Evolutionary conservation across 2,113 vertebrate genomes (phyloP), one percentile per base, ranked within the genome.

Genomic region (Microtus montanus): DNA sequence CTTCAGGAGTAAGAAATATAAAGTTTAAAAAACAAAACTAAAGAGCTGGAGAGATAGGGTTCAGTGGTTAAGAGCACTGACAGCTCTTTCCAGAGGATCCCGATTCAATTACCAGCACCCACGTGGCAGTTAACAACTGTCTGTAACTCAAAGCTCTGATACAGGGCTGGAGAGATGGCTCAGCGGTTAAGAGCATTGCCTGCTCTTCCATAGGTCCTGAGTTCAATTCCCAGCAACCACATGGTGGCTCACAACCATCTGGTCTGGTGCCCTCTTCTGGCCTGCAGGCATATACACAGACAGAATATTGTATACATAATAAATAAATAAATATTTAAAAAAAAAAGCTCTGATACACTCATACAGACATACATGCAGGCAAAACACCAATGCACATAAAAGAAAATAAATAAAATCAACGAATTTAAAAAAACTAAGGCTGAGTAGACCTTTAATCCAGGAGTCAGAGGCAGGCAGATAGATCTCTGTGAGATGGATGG

Each of bases 321-420:
- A 3, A 41, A 41, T 41, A 41, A 41, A 41, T 41, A 41, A 41
- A 41, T 41, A 41, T 41, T 41, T 41, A 3, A 3, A 3, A 41
- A 41, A 41, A 41, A 15, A 70, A 70, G 68, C 35, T 70, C 33
- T 70, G 68, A 70, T 33, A 70, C 33, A 15, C 14, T 70, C 68
- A 70, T n/a, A 70, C 33, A 70, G 33, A 70, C 33, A 70, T 14
- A 35, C 15, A 70, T n/a, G 33, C 68, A 70, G 68, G 15, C 68
- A n/a, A 70, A 70, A 70, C 68, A 35, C 68, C 68, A 35, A 70
- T 35, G 33, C 33, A 70, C 68, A 70, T 70, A 19, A 70, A 70
- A 70, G 14, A 68, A 68, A 68, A 64, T 64, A 64, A 28, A 90
- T 73, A 79, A 87, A 93, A 84, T 63, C 38, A 91, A 89, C 54